Conservation (phyloP, 2,113 vertebrate species). For the Grus americana region DNA sequence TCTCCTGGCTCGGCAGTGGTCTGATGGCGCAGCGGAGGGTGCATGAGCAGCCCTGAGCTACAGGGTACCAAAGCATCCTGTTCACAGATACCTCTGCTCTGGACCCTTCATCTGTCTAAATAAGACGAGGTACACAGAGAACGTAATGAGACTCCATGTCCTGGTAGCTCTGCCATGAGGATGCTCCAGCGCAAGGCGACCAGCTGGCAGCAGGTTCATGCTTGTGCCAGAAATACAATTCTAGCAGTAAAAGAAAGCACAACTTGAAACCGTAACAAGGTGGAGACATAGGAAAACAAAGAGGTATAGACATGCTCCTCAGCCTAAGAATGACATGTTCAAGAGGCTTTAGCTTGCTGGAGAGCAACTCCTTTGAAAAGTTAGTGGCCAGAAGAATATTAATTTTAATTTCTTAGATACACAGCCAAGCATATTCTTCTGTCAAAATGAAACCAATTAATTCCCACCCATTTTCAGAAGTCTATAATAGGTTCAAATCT, state of each 20-base stretch:
- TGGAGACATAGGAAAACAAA: neutral
- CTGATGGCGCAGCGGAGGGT: neutral
- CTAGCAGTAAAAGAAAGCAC: neutral
- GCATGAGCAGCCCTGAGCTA: neutral
- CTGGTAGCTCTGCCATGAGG: neutral
- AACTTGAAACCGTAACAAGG: neutral
- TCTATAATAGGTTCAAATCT: neutral
- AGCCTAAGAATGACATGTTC: neutral
- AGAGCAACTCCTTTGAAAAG: neutral
- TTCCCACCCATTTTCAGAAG: neutral
- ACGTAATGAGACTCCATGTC: neutral
- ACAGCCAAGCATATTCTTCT: neutral
- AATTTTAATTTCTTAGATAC: neutral
- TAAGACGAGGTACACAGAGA: neutral
- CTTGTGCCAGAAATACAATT: neutral
- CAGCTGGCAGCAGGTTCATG: neutral
- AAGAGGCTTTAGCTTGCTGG: neutral
- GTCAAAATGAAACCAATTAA: neutral
- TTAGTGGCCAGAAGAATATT: neutral
- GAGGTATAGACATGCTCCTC: fast-evolving
- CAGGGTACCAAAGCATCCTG: neutral
- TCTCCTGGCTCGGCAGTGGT: neutral
- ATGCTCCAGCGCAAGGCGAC: fast-evolving
- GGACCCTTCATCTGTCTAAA: neutral
- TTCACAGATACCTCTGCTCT: neutral